Percentiles rank a stretch among this genome's conserved stretches.
Evolutionary conservation across 2,797 vertebrate genomes (phyloP).

Genomic region (Scomberomorus guttatus): DNA sequence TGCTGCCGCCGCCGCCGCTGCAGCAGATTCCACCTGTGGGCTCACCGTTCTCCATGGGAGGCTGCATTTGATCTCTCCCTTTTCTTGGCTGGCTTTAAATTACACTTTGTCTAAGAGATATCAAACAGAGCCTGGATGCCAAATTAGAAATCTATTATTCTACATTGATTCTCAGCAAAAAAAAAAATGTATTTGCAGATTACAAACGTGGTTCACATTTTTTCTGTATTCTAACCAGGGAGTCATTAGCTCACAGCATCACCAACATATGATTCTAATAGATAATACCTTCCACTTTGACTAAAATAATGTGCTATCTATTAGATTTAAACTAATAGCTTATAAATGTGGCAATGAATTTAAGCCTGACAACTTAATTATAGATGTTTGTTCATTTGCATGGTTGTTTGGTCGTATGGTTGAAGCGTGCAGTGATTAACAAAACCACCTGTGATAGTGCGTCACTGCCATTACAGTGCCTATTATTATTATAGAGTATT

Average conservation of each 20-base stretch:
- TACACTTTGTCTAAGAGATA: slow-evolving; percentile 46
- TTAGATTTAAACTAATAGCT: slow-evolving; percentile 24
- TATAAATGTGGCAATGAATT: slow-evolving; percentile 39
- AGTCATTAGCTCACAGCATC: slow-evolving; percentile 20
- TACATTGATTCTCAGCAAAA: slow-evolving; percentile 20
- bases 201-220: slow-evolving; percentile 11
- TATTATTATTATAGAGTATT: slow-evolving; percentile 33
- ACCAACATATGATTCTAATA: slow-evolving; percentile 14
- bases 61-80: slow-evolving; percentile 64
- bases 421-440: slow-evolving; percentile 31
- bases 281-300: slow-evolving; percentile 7
- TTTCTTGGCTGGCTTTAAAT: slow-evolving; percentile 51
- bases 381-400: slow-evolving; percentile 23
- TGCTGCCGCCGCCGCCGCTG: slow-evolving; percentile 42
- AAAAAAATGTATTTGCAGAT: slow-evolving; percentile 27
- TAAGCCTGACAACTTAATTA: slow-evolving; percentile 46
- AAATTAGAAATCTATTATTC: slow-evolving; percentile 54
- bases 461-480: slow-evolving; percentile 20
- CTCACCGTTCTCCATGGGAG: slow-evolving; percentile 54
- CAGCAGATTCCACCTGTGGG: slow-evolving; percentile 65
- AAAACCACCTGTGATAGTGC: slow-evolving; percentile 25
- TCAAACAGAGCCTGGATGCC: slow-evolving; percentile 27
- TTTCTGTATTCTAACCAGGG: slow-evolving; percentile 11
- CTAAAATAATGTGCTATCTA: slow-evolving; percentile 27
- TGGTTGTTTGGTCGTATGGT: not conserved